Percentiles rank a stretch among this genome's conserved stretches.
Conservation (phyloP, 1,140 invertebrate species). For the Drosophila sproati region DNA sequence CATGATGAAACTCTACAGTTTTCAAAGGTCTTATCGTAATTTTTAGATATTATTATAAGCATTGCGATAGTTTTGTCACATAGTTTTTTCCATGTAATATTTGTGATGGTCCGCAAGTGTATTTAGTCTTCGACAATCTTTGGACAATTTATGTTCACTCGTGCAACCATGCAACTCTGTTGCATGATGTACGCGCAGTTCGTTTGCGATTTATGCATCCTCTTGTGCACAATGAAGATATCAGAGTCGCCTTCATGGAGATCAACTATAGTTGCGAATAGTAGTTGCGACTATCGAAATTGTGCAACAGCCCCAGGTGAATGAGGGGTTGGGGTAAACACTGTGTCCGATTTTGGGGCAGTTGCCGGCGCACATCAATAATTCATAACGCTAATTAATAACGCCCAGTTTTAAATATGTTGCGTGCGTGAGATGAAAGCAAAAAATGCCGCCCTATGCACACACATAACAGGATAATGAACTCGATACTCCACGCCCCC, state of each 20-base stretch:
- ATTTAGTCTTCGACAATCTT: neutral
- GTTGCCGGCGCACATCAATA: slow-evolving; percentile 61
- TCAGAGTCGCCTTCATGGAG: slow-evolving; percentile 37
- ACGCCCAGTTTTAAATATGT: slow-evolving; percentile 74
- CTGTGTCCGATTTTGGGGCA: neutral
- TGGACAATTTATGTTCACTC: neutral
- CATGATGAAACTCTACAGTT: too few relatives aligned
- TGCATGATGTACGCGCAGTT: slow-evolving; percentile 52
- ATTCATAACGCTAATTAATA: slow-evolving; percentile 84
- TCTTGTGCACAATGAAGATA: slow-evolving; percentile 64
- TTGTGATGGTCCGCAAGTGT: neutral
- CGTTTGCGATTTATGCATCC: slow-evolving; percentile 71
- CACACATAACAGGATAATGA: slow-evolving; percentile 79
- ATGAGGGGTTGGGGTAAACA: neutral
- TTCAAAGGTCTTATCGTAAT: too few relatives aligned
- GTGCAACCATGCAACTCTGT: neutral
- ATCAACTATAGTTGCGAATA: slow-evolving; percentile 38
- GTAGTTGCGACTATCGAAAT: slow-evolving; percentile 43
- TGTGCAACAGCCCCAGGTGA: neutral
- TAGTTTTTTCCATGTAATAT: too few relatives aligned
- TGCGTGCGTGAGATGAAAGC: slow-evolving; percentile 71
- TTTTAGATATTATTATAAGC: too few relatives aligned
- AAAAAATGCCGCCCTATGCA: slow-evolving; percentile 55
- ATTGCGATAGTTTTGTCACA: too few relatives aligned
- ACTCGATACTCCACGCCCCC: slow-evolving; percentile 39